Percentiles rank a stretch among this genome's conserved stretches.
phyloP scores from a whole-genome alignment of 2,113 vertebrate species.

The Acinonyx jubatus region DNA sequence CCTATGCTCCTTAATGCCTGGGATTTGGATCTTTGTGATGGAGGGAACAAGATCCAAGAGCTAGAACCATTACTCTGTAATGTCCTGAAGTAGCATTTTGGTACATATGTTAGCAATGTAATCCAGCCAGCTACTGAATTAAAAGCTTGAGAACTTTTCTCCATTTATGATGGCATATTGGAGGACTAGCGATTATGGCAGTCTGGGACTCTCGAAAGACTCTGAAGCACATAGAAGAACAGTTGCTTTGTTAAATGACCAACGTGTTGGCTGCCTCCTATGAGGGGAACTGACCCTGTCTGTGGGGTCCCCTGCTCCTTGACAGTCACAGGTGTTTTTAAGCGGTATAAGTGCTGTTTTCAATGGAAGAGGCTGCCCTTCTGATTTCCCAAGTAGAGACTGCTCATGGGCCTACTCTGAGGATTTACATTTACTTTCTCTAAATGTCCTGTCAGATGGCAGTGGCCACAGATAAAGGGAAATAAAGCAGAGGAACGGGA shows the following conservation, averaged over 20 bases:
- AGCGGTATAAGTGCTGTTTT: neutral
- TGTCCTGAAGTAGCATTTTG: neutral
- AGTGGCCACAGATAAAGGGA: neutral
- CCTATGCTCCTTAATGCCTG: neutral
- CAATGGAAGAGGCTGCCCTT: neutral
- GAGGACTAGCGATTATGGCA: neutral
- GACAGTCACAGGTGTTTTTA: neutral
- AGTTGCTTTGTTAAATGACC: neutral
- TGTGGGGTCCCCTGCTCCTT: neutral
- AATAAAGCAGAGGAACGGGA: neutral
- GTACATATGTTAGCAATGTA: neutral
- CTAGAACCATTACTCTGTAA: neutral
- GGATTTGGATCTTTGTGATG: neutral
- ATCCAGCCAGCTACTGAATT: neutral
- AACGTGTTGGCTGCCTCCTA: neutral
- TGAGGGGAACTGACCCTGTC: neutral
- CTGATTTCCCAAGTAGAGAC: neutral
- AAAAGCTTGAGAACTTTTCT: constrained; percentile 44
- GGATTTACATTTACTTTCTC: neutral
- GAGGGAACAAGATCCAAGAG: neutral
- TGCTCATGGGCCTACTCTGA: neutral
- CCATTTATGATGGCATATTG: neutral
- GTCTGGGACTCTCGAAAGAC: neutral
- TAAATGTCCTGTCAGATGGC: neutral
- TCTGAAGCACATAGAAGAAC: neutral